Evolutionary conservation across 2,113 vertebrate genomes (phyloP).

Genomic region (Acinonyx jubatus): DNA sequence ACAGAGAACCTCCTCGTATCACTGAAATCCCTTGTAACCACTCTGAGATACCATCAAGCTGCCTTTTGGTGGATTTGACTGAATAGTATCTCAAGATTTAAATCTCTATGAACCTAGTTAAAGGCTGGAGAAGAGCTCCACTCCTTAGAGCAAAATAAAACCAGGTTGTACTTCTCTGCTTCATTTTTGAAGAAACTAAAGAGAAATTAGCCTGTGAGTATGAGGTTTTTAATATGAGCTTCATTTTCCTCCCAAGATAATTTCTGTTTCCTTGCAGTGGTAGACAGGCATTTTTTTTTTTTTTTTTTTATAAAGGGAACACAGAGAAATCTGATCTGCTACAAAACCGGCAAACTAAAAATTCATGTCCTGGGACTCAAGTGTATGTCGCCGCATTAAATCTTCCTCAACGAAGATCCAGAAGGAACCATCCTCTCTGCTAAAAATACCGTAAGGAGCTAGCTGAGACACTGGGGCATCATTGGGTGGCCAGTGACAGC

Average conservation of each 20-base stretch:
- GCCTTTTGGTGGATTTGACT: background rate
- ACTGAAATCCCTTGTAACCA: background rate
- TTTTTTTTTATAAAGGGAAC: background rate
- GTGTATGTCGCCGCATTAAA: background rate
- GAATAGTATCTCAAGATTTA: background rate
- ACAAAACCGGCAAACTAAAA: background rate
- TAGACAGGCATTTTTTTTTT: background rate
- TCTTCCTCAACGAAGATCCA: background rate
- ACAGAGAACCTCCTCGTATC: background rate
- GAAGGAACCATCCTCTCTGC: background rate
- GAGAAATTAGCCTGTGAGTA: background rate
- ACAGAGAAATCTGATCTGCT: background rate
- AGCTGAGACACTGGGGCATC: accelerated
- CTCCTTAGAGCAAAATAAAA: background rate
- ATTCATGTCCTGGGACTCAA: background rate
- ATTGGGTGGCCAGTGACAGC: background rate
- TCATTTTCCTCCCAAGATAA: background rate
- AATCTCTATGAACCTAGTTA: background rate
- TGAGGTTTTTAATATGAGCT: background rate
- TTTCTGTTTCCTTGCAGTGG: background rate
- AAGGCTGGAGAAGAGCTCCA: background rate
- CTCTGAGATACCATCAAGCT: background rate
- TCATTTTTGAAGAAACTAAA: background rate
- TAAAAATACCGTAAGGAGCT: background rate
- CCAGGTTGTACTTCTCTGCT: background rate